Evolutionary conservation across 2,797 vertebrate genomes (phyloP).

Genomic region (Enteromius unitaeniatus): DNA sequence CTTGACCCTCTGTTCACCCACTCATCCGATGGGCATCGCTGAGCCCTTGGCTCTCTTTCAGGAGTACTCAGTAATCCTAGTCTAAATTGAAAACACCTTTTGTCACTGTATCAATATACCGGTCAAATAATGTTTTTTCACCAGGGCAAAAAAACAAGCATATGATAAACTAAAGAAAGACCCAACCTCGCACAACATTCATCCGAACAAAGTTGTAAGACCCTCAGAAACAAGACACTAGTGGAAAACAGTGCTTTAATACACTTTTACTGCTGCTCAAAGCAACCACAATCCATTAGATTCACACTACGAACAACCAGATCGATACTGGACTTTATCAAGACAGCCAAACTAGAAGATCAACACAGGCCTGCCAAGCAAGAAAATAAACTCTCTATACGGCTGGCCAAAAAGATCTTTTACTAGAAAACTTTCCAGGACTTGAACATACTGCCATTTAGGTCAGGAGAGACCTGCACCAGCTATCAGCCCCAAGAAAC

Average conservation of each 20-base stretch:
- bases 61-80: not conserved
- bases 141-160: not conserved
- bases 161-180: not conserved
- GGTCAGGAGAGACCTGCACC: conserved; percentile 47
- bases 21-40: conserved; percentile 16
- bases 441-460: conserved; percentile 41
- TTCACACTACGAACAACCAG: conserved; percentile 35
- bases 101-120: not conserved
- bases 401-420: conserved; percentile 25
- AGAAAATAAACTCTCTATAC: conserved; percentile 9
- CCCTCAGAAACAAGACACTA: conserved; percentile 14
- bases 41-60: conserved; percentile 26
- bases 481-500: conserved; percentile 52
- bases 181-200: not conserved
- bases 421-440: conserved; percentile 42
- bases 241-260: not conserved
- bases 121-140: not conserved
- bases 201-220: not conserved
- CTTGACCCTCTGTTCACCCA: conserved; percentile 23
- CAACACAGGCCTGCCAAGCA: not conserved
- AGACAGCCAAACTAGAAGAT: conserved; percentile 25
- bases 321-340: conserved; percentile 40
- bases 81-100: conserved; percentile 13
- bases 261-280: conserved; percentile 15
- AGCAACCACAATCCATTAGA: conserved; percentile 33